Conservation (phyloP, 1,140 invertebrate genomes). For the Maconellicoccus hirsutus region DNA sequence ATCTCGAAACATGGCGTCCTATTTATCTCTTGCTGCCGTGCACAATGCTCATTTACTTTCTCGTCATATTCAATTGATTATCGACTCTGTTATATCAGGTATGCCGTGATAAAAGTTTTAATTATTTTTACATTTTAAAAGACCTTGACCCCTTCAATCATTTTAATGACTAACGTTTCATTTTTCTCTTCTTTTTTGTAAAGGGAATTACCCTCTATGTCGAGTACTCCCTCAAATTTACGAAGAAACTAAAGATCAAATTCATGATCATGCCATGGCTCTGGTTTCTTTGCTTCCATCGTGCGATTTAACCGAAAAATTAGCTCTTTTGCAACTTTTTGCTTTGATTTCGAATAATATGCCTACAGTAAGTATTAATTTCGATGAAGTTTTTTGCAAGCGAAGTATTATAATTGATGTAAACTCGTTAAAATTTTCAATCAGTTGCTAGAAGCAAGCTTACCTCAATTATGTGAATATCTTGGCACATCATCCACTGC, state of each 20-base stretch:
- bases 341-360: constrained; percentile 65
- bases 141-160: background rate
- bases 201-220: constrained; percentile 72
- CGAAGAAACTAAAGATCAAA: constrained; percentile 66
- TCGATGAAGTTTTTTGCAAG: background rate
- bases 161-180: too few species aligned
- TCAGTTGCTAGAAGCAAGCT: constrained; percentile 57
- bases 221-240: constrained; percentile 79
- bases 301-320: constrained; percentile 70
- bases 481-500: constrained; percentile 44
- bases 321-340: constrained; percentile 68
- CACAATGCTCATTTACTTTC: constrained; percentile 75
- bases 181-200: too few species aligned
- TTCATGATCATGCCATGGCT: constrained; percentile 70
- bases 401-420: background rate
- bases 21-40: constrained; percentile 82
- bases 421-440: constrained; percentile 28
- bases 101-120: constrained; percentile 25
- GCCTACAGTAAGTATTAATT: constrained; percentile 46
- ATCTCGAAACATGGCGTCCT: constrained; percentile 77
- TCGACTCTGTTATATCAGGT: constrained; percentile 79
- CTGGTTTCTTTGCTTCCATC: constrained; percentile 66
- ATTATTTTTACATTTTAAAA: background rate
- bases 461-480: constrained; percentile 65
- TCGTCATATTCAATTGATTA: constrained; percentile 74